These are phyloP conservation scores for Heloderma charlesbogerti DNA, from an alignment of 2,113 vertebrate species.

Conservation along the genomic window DNA sequence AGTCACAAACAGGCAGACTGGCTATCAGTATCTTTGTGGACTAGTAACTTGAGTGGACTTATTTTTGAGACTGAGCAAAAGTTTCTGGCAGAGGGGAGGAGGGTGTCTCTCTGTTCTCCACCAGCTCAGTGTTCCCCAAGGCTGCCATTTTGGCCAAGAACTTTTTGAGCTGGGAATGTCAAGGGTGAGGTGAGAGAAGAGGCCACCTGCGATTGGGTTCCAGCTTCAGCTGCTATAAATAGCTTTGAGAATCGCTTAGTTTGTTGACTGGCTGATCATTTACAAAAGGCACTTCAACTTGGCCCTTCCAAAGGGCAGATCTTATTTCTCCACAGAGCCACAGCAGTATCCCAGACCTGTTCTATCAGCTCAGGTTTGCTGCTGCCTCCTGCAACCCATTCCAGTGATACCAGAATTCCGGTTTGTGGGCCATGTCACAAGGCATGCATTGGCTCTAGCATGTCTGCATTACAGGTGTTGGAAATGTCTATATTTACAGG, in stretches of 20 bases:
- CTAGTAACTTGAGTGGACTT: neutral
- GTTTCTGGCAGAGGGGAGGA: neutral
- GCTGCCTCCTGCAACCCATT: too few species aligned
- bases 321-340: neutral
- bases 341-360: neutral
- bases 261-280: conserved; percentile 4
- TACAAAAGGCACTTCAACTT: neutral
- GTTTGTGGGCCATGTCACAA: neutral
- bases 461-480: neutral
- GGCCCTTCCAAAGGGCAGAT: conserved; percentile 1
- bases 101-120: neutral
- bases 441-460: neutral
- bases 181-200: neutral
- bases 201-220: conserved; percentile 2
- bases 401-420: neutral
- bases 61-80: neutral
- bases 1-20: neutral
- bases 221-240: conserved; percentile 12
- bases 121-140: neutral
- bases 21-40: neutral
- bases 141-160: neutral
- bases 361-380: neutral
- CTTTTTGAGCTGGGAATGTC: neutral
- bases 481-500: neutral
- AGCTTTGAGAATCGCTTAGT: neutral